A percentile compares a stretch with the other conserved stretches of the same genome.
Evolutionary conservation across 2,113 vertebrate genomes (phyloP).

Genomic region (Dromaius novaehollandiae): DNA sequence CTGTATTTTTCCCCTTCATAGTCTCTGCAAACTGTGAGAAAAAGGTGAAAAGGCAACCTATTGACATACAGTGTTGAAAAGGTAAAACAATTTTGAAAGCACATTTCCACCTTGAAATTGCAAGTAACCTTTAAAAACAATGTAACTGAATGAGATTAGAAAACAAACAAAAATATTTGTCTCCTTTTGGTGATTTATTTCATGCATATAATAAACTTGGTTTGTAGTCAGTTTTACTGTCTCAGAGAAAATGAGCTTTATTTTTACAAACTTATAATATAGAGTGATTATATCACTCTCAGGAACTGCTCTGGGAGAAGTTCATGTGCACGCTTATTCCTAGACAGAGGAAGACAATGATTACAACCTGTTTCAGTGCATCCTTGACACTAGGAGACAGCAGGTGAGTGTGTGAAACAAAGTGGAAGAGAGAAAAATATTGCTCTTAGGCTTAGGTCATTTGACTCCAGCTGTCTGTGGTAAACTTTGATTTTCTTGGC

Average conservation of each 20-base stretch:
- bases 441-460: background rate
- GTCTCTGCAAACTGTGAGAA: background rate
- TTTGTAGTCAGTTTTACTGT: background rate
- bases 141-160: background rate
- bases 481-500: background rate
- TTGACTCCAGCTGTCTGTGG: background rate
- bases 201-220: background rate
- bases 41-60: background rate
- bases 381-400: background rate
- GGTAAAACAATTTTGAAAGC: background rate
- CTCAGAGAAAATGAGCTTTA: background rate
- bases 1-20: background rate
- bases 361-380: background rate
- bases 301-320: background rate
- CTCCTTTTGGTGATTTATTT: background rate
- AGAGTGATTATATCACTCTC: background rate
- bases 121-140: background rate
- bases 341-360: background rate
- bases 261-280: background rate
- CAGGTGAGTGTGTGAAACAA: background rate
- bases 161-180: background rate
- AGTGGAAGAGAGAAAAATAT: background rate
- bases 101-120: background rate
- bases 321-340: background rate
- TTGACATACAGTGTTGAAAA: background rate